Percentiles rank a stretch among this genome's conserved stretches.
Conservation (phyloP, 2,113 vertebrate species). For the Balaenoptera acutorostrata region DNA sequence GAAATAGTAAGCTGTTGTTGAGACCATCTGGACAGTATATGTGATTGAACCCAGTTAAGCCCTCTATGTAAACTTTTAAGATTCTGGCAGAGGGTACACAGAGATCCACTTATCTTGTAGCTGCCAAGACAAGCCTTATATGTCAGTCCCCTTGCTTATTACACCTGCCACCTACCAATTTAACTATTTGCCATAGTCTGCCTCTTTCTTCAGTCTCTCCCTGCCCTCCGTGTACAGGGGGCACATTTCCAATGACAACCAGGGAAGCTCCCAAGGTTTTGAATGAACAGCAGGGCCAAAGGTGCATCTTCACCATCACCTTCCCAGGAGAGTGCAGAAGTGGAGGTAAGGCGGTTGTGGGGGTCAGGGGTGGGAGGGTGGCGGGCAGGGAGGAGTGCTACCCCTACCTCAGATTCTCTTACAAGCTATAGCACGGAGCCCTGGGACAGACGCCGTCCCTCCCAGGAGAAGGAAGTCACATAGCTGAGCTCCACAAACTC, state of each 20-base stretch:
- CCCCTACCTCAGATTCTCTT: not conserved
- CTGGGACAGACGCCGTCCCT: not conserved
- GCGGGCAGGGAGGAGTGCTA: too few species aligned
- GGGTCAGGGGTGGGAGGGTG: not conserved
- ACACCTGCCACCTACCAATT: not conserved
- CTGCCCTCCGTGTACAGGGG: not conserved
- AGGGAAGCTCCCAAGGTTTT: not conserved
- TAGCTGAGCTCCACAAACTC: not conserved
- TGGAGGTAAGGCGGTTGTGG: too few species aligned
- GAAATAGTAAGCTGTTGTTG: not conserved
- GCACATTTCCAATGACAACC: not conserved
- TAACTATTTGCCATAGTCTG: not conserved
- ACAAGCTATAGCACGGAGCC: not conserved
- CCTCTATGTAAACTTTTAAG: not conserved
- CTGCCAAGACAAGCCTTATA: not conserved
- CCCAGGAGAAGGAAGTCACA: not conserved
- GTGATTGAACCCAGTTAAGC: not conserved
- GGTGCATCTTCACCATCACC: not conserved
- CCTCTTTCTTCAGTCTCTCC: not conserved
- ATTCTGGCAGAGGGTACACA: not conserved
- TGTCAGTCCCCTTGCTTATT: not conserved
- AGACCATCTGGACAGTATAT: not conserved
- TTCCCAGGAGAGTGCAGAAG: not conserved
- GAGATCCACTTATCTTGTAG: not conserved
- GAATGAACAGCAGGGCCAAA: not conserved